Percentiles rank a stretch among this genome's conserved stretches.
These are phyloP conservation scores for Dendrolimus punctatus DNA, from an alignment of 1,140 invertebrate species.

Conservation along the genomic window DNA sequence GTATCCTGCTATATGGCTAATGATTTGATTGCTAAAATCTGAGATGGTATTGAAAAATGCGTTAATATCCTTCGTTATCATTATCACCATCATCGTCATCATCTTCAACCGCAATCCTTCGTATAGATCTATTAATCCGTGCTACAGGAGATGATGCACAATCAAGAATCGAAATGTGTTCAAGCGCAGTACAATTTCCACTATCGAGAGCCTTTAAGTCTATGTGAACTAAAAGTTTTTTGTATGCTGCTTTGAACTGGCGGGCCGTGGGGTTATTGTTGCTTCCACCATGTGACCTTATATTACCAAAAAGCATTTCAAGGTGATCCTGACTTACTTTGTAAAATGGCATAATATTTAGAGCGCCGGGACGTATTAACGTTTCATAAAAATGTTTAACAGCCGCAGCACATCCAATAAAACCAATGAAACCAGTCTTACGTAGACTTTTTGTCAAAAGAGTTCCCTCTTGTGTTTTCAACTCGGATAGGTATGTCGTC, in stretches of 20 bases:
- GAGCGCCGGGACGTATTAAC: neutral
- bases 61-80: neutral
- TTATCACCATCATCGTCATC: neutral
- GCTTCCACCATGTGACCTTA: slow-evolving; percentile 13
- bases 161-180: slow-evolving; percentile 11
- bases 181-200: slow-evolving; percentile 13
- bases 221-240: slow-evolving; percentile 11
- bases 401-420: no score
- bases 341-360: slow-evolving; percentile 12
- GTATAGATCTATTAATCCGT: slow-evolving; percentile 5
- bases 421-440: slow-evolving; percentile 12
- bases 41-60: no score
- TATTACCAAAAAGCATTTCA: slow-evolving; percentile 18
- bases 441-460: slow-evolving; percentile 9
- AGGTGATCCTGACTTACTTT: slow-evolving; percentile 19
- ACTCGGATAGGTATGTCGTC: slow-evolving; percentile 2
- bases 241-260: slow-evolving; percentile 15
- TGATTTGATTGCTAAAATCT: no score
- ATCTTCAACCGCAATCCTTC: neutral
- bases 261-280: slow-evolving; percentile 19
- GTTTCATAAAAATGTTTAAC: no score
- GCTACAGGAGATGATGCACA: slow-evolving; percentile 6
- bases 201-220: slow-evolving; percentile 8
- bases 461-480: slow-evolving; percentile 6
- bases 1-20: no score